Percentiles rank a stretch among this genome's conserved stretches.
phyloP scores from a whole-genome alignment of 2,888 invertebrate genomes.

The Erebia ligea region DNA sequence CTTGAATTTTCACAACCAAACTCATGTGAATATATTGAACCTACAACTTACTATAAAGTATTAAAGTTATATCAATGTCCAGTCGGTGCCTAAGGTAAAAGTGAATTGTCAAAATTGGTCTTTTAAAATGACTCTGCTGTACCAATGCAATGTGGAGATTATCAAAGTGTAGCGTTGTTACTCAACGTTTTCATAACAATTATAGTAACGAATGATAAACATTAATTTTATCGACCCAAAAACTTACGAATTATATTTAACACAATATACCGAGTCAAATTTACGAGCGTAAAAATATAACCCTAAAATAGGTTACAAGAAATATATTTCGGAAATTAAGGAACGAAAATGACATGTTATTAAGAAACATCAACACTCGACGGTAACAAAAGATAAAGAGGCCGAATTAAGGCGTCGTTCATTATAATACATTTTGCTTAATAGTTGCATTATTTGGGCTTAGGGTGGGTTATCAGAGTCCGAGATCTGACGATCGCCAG shows the following conservation, averaged over 20 bases:
- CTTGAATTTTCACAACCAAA: too few relatives aligned
- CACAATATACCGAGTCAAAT: conserved; percentile 12
- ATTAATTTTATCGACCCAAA: conserved; percentile 25
- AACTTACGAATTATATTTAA: conserved; percentile 13
- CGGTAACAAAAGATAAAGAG: conserved; percentile 81
- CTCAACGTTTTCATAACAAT: conserved; percentile 17
- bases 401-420: conserved; percentile 76
- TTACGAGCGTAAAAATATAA: conserved; percentile 38
- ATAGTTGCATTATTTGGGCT: conserved; percentile 72
- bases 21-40: too few relatives aligned
- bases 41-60: too few relatives aligned
- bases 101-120: too few relatives aligned
- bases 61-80: too few relatives aligned
- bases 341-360: conserved; percentile 78
- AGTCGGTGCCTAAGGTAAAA: too few relatives aligned
- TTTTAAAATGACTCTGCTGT: not conserved
- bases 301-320: conserved; percentile 70
- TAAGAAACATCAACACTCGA: conserved; percentile 78
- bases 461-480: conserved; percentile 64
- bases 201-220: conserved; percentile 19
- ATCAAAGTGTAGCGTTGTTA: conserved; percentile 12
- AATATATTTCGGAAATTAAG: conserved; percentile 75
- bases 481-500: conserved; percentile 65
- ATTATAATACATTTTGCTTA: conserved; percentile 76
- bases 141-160: conserved; percentile 22